A percentile compares a stretch with the other conserved stretches of the same genome.
Conservation (phyloP, 23 tunicate species). For the Ciona savignyi region DNA sequence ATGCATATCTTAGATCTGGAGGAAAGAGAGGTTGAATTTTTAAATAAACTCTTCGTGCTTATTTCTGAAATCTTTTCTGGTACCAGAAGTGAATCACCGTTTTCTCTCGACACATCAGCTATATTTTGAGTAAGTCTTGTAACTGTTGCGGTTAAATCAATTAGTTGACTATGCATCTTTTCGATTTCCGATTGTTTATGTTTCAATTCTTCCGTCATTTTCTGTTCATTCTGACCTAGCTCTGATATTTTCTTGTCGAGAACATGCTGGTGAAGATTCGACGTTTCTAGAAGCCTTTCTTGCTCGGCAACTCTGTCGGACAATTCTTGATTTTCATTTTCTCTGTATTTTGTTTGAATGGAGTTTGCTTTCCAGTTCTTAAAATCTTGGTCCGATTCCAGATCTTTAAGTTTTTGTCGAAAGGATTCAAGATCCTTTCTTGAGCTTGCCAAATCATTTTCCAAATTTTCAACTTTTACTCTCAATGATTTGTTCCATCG, state of each 20-base stretch:
- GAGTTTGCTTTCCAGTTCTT: not conserved
- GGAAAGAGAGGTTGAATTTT: no score
- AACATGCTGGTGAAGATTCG: not conserved
- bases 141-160: not conserved
- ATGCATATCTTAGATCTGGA: no score
- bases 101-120: not conserved
- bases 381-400: not conserved
- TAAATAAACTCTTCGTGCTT: no score
- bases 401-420: not conserved
- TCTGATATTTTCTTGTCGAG: not conserved
- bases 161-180: not conserved
- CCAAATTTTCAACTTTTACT: not conserved
- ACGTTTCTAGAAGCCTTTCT: not conserved
- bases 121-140: not conserved
- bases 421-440: not conserved
- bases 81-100: not conserved
- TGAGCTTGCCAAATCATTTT: not conserved
- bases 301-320: not conserved
- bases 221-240: not conserved
- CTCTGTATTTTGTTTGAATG: not conserved
- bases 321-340: not conserved
- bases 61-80: no score
- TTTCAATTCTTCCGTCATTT: not conserved
- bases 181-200: not conserved
- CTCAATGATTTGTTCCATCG: no score